phyloP scores from a whole-genome alignment of 2,888 invertebrate genomes.

The Tipula vernalis region DNA sequence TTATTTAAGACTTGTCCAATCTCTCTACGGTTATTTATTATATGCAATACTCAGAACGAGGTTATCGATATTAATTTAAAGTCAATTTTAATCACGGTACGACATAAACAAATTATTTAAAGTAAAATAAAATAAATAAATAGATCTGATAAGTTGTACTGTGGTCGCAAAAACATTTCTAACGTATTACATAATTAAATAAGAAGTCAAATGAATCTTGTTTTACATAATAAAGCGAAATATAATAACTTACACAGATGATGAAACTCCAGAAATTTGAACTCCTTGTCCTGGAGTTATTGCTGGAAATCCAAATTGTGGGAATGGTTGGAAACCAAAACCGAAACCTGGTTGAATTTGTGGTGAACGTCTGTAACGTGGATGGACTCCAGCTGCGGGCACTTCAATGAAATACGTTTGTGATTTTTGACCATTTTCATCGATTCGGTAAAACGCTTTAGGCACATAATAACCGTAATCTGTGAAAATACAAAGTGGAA shows the following conservation, averaged over 20 bases:
- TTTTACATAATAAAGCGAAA: too few species aligned
- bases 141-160: background rate
- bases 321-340: background rate
- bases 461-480: slow-evolving; percentile 12
- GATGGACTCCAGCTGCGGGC: background rate
- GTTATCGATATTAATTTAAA: background rate
- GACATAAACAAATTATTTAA: background rate
- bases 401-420: background rate
- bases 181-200: too few species aligned
- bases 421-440: slow-evolving; percentile 12
- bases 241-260: background rate
- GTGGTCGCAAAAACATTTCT: too few species aligned
- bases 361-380: slow-evolving; percentile 6
- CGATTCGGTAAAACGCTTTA: slow-evolving; percentile 12
- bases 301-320: background rate
- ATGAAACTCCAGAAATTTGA: background rate
- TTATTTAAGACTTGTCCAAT: background rate
- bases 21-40: background rate
- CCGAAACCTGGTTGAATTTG: background rate
- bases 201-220: too few species aligned
- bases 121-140: background rate
- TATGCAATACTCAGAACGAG: background rate
- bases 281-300: background rate
- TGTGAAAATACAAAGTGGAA: background rate
- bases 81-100: background rate